A percentile compares a stretch with the other conserved stretches of the same genome.
phyloP scores from a whole-genome alignment of 2,888 invertebrate species.

The Amblyjoppa proteus region DNA sequence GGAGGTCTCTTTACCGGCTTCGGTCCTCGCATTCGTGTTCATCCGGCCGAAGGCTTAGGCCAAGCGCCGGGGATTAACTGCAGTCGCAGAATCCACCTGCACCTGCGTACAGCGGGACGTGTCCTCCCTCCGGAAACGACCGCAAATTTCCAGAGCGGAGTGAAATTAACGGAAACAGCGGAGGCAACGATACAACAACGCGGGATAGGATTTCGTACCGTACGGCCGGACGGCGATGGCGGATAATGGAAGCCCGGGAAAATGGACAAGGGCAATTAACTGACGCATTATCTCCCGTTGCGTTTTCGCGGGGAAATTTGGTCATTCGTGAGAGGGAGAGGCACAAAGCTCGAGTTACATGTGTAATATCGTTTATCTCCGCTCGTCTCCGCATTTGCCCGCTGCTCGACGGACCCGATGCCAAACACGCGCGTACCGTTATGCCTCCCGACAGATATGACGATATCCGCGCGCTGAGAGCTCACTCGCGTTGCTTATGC shows the following conservation, averaged over 20 bases:
- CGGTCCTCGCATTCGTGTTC: constrained; percentile 43
- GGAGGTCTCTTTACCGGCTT: constrained; percentile 49
- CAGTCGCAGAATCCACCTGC: constrained; percentile 29
- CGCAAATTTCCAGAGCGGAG: constrained; percentile 50
- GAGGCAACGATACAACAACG: not conserved
- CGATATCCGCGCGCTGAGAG: constrained; percentile 36
- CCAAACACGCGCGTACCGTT: constrained; percentile 21
- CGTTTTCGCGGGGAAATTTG: constrained; percentile 10
- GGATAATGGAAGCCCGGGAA: not conserved
- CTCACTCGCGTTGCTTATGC: constrained; percentile 54
- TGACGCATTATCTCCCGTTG: constrained; percentile 28
- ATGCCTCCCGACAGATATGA: constrained; percentile 10
- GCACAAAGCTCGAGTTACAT: constrained; percentile 7
- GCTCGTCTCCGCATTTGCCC: not conserved
- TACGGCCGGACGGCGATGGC: not conserved
- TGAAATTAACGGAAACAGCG: constrained; percentile 28
- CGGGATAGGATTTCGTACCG: not conserved
- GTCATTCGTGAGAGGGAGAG: constrained; percentile 3
- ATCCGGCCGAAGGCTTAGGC: constrained; percentile 30
- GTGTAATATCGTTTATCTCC: constrained; percentile 30
- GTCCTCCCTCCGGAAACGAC: constrained; percentile 40
- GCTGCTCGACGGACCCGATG: constrained; percentile 24
- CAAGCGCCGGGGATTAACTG: constrained; percentile 18
- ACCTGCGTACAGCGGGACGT: constrained; percentile 35
- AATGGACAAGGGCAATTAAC: constrained; percentile 31